phyloP scores from a whole-genome alignment of 2,113 vertebrate species.

The Gadus chalcogrammus region DNA sequence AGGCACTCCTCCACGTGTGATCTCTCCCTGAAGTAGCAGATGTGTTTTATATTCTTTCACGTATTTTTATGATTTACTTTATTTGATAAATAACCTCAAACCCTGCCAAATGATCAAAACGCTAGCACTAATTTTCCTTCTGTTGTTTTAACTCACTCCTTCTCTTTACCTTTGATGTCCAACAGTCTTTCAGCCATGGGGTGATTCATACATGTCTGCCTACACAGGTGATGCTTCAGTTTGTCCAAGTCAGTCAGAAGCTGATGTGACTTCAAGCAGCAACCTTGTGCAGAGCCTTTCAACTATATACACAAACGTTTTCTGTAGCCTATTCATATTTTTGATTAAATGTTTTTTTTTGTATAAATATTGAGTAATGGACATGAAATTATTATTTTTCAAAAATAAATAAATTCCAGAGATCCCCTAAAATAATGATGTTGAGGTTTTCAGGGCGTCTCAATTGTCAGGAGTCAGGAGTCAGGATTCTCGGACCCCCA shows the following conservation, averaged over 20 bases:
- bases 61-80: not conserved
- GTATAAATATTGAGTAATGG: too few species aligned
- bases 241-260: slow-evolving; percentile 83
- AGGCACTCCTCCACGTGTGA: slow-evolving; percentile 30
- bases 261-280: slow-evolving; percentile 75
- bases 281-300: slow-evolving; percentile 57
- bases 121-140: not conserved
- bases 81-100: not conserved
- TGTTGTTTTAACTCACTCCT: too few species aligned
- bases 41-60: not conserved
- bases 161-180: too few species aligned
- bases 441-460: too few species aligned
- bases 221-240: slow-evolving; percentile 81
- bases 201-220: slow-evolving; percentile 74
- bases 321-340: too few species aligned
- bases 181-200: slow-evolving; percentile 58
- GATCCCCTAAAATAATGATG: too few species aligned
- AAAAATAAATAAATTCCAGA: too few species aligned
- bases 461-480: too few species aligned
- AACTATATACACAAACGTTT: slow-evolving; percentile 29
- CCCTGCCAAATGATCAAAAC: not conserved
- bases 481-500: too few species aligned
- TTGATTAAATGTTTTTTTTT: too few species aligned
- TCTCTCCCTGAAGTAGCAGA: not conserved
- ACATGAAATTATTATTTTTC: too few species aligned